Evolutionary conservation across 1,140 invertebrate genomes (phyloP).

Genomic region (Pemphigus obesinymphae): DNA sequence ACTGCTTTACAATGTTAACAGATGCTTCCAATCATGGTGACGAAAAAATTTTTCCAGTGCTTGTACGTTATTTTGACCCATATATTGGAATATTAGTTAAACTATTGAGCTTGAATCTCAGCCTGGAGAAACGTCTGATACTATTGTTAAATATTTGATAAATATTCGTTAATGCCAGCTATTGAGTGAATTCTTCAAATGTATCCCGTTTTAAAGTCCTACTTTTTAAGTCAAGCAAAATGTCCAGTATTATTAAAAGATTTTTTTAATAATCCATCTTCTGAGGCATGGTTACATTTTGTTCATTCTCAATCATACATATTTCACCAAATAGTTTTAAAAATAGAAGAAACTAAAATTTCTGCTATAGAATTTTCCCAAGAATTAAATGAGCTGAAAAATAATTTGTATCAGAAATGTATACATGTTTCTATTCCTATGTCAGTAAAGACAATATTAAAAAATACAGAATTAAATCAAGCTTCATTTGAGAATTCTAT

Average conservation of each 20-base stretch:
- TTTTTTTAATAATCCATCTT: conserved; percentile 47
- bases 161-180: conserved; percentile 42
- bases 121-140: conserved; percentile 23
- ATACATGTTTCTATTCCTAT: background rate
- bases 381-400: background rate
- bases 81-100: conserved; percentile 45
- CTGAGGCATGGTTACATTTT: no score
- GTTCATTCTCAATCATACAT: no score
- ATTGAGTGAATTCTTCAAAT: conserved; percentile 45
- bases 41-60: conserved; percentile 46
- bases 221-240: conserved; percentile 47
- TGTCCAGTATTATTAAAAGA: conserved; percentile 45
- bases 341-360: background rate
- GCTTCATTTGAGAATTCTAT: conserved; percentile 6
- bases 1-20: conserved; percentile 44
- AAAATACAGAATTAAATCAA: conserved; percentile 13
- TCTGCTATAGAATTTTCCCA: background rate
- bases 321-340: background rate
- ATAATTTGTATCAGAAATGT: background rate
- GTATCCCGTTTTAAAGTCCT: conserved; percentile 46
- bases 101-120: conserved; percentile 45
- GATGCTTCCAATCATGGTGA: conserved; percentile 46
- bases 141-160: conserved; percentile 34
- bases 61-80: conserved; percentile 46
- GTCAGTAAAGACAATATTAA: background rate